A percentile compares a stretch with the other conserved stretches of the same genome.
phyloP scores from a whole-genome alignment of 2,888 invertebrate genomes.

The Spisula solida region DNA sequence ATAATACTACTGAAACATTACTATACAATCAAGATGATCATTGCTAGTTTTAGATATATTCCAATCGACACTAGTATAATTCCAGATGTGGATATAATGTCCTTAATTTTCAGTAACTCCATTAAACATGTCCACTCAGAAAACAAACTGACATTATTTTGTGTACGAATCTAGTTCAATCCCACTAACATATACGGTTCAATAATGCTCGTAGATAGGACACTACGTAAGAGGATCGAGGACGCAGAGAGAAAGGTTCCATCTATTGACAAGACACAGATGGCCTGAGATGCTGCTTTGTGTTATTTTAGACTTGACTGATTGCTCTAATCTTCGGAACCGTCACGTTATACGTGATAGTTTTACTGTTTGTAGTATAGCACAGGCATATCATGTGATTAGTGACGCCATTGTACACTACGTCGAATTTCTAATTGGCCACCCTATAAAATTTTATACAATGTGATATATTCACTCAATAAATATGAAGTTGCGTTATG shows the following conservation, averaged over 20 bases:
- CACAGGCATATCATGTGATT: no score
- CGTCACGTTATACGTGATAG: not conserved
- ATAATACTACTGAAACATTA: not conserved
- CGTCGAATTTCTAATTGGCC: no score
- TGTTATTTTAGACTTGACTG: constrained; percentile 17
- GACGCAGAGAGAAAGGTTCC: not conserved
- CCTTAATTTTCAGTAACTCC: constrained; percentile 17
- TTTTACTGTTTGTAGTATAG: not conserved
- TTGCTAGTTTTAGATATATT: constrained; percentile 3
- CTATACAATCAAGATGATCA: constrained; percentile 28
- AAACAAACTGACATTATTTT: not conserved
- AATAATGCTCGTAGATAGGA: not conserved
- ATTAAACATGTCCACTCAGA: not conserved
- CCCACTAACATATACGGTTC: not conserved
- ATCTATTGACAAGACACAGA: constrained; percentile 3
- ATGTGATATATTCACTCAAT: no score
- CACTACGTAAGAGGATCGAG: not conserved
- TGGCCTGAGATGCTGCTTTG: not conserved
- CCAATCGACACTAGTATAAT: constrained; percentile 17
- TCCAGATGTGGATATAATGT: not conserved
- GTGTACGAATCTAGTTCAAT: not conserved
- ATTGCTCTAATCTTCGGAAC: not conserved
- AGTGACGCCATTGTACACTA: no score
- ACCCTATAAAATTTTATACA: no score
- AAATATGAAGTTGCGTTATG: no score